These are phyloP conservation scores for Petrocephalus microphthalmus DNA, from an alignment of 2,113 vertebrate genomes.

Conservation along the genomic window DNA sequence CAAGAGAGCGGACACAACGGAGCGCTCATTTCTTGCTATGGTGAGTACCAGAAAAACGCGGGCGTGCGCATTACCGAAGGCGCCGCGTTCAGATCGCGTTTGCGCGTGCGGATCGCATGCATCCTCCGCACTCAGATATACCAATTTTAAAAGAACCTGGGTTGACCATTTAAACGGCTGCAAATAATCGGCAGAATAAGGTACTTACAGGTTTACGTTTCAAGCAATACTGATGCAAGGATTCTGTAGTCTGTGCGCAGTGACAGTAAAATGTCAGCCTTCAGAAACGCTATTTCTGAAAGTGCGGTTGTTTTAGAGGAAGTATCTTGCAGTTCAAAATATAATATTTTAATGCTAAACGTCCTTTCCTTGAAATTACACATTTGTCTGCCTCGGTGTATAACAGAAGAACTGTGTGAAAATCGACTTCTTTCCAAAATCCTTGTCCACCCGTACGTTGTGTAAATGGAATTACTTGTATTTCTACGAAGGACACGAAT, in stretches of 20 bases:
- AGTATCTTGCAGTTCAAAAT: not conserved
- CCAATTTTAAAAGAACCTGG: not conserved
- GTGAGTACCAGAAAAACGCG: slow-evolving; percentile 63
- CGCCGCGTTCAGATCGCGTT: not conserved
- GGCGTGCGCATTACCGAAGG: not conserved
- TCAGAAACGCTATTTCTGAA: not conserved
- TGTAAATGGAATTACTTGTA: not conserved
- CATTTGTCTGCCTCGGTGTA: not conserved
- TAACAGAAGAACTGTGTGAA: not conserved
- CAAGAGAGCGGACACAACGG: slow-evolving; percentile 77
- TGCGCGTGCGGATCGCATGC: not conserved
- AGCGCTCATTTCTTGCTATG: slow-evolving; percentile 79
- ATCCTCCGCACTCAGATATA: not conserved
- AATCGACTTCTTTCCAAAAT: not conserved
- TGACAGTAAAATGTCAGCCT: not conserved
- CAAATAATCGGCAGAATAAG: not conserved
- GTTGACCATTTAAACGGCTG: not conserved
- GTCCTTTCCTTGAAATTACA: not conserved
- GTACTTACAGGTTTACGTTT: not conserved
- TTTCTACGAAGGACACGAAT: not conserved
- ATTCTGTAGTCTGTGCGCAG: not conserved
- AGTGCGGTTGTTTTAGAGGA: not conserved
- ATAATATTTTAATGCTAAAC: not conserved
- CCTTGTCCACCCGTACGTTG: not conserved
- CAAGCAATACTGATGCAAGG: not conserved